Conservation (phyloP, 2,888 invertebrate genomes). For the Eristalis pertinax region DNA sequence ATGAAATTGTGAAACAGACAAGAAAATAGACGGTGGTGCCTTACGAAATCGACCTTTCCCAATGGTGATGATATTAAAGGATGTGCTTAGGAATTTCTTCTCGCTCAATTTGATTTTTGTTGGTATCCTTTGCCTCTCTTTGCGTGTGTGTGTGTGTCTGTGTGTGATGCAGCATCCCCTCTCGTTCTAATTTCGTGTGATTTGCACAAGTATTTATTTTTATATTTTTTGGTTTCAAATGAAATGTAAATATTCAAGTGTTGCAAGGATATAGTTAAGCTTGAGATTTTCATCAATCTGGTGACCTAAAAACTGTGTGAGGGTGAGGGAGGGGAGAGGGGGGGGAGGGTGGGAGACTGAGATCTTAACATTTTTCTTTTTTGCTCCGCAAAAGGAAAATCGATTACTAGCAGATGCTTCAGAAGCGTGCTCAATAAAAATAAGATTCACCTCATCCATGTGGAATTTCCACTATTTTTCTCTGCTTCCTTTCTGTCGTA, state of each 20-base stretch:
- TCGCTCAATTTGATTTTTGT: constrained; percentile 5
- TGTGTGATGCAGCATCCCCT: not conserved
- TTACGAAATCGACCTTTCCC: constrained; percentile 64
- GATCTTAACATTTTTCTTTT: not conserved
- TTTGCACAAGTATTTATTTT: constrained; percentile 1
- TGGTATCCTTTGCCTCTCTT: not conserved
- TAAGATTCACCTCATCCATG: not conserved
- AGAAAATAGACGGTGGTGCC: constrained; percentile 15
- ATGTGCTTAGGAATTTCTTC: constrained; percentile 44
- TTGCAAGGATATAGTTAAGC: not conserved
- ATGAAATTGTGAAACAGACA: constrained; percentile 13
- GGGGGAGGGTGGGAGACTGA: too few species aligned
- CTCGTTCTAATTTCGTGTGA: not conserved
- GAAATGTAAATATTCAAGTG: not conserved
- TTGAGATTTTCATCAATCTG: not conserved
- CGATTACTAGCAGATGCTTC: constrained; percentile 58
- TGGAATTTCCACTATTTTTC: not conserved
- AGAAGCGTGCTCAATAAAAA: not conserved
- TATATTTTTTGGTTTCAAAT: not conserved
- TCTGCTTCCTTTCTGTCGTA: not conserved
- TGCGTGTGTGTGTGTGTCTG: not conserved
- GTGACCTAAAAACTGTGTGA: not conserved
- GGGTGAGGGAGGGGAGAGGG: too few species aligned
- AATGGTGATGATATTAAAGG: constrained; percentile 63
- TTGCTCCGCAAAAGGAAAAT: constrained; percentile 31